A percentile compares a stretch with the other conserved stretches of the same genome.
Evolutionary conservation across 1,140 invertebrate genomes (phyloP).

Genomic region (Camponotus vicinus): DNA sequence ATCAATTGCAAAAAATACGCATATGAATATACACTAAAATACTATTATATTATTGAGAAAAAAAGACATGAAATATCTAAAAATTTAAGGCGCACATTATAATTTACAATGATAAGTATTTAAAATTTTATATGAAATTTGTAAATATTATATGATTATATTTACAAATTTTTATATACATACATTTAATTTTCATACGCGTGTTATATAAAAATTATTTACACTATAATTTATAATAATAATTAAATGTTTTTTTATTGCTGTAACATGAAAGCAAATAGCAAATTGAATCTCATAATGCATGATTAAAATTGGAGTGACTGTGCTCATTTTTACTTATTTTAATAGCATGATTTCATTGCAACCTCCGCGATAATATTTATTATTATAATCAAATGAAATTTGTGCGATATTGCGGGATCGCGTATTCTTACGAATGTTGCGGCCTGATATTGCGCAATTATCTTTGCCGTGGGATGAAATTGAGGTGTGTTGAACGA

Average conservation of each 20-base stretch:
- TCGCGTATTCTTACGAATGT: constrained; percentile 40
- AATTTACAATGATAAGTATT: too few relatives aligned
- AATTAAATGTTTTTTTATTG: not conserved
- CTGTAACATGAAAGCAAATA: not conserved
- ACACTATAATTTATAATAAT: not conserved
- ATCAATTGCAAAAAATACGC: too few relatives aligned
- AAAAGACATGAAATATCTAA: too few relatives aligned
- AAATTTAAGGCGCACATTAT: too few relatives aligned
- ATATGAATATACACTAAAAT: too few relatives aligned
- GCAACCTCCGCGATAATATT: not conserved
- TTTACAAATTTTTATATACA: too few relatives aligned
- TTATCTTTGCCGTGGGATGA: constrained; percentile 49
- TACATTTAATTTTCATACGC: too few relatives aligned
- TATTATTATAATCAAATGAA: constrained; percentile 12
- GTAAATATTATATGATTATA: too few relatives aligned
- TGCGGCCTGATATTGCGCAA: constrained; percentile 23
- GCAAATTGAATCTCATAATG: not conserved
- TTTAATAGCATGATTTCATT: not conserved
- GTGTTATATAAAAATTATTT: too few relatives aligned
- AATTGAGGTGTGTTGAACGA: constrained; percentile 40
- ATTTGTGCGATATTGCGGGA: constrained; percentile 9
- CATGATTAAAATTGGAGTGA: not conserved
- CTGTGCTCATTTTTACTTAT: not conserved
- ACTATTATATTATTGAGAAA: too few relatives aligned
- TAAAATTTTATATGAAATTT: too few relatives aligned